phyloP scores from a whole-genome alignment of 2,888 invertebrate species.

The Conchocele bisecta region DNA sequence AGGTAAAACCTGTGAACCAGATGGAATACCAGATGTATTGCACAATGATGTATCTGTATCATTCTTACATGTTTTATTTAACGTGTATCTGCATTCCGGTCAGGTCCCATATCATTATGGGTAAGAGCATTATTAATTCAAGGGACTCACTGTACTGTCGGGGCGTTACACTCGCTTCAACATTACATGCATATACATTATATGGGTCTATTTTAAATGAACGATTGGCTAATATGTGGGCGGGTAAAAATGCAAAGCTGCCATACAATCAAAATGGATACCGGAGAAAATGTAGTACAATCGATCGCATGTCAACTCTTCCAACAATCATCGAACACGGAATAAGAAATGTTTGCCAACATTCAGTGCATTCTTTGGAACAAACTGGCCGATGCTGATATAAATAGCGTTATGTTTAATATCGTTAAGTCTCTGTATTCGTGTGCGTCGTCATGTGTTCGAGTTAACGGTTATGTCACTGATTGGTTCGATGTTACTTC shows the following conservation, averaged over 20 bases:
- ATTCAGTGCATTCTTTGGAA: no score
- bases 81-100: conserved; percentile 24
- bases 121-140: conserved; percentile 20
- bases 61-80: conserved; percentile 25
- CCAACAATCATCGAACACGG: conserved; percentile 15
- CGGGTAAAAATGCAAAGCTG: neutral
- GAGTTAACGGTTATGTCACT: conserved; percentile 13
- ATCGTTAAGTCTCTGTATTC: conserved; percentile 26
- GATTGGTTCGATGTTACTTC: conserved; percentile 16
- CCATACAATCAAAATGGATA: conserved; percentile 35
- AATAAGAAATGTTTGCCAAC: no score
- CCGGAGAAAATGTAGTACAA: conserved; percentile 10
- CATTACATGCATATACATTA: conserved; percentile 22
- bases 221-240: conserved; percentile 3
- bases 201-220: conserved; percentile 24
- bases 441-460: conserved; percentile 18
- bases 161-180: conserved; percentile 21
- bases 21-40: conserved; percentile 25
- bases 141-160: conserved; percentile 26
- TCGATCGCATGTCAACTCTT: conserved; percentile 17
- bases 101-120: conserved; percentile 28
- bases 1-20: conserved; percentile 24
- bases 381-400: no score
- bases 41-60: conserved; percentile 18
- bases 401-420: no score